Base-by-base conservation (phyloP, 1,140 invertebrate genomes). In the Capitella teleta region DNA sequence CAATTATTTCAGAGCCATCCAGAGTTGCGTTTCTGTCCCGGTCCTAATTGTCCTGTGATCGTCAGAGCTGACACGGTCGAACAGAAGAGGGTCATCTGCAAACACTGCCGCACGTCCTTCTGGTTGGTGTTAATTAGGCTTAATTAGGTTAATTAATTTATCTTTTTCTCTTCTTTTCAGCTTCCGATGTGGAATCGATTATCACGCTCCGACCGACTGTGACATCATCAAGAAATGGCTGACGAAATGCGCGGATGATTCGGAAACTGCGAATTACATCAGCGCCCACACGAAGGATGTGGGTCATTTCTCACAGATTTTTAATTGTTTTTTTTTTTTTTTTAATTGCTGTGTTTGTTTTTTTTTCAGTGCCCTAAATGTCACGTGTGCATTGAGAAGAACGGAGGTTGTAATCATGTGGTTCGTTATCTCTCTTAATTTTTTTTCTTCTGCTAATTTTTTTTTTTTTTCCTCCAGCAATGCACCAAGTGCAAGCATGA, bases 331-430 rank as follows among this genome's bases (percentile, higher is more conserved):
- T n/a, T n/a, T n/a, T n/a, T n/a, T n/a, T n/a, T n/a, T n/a, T n/a
- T n/a, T n/a, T n/a, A n/a, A n/a, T n/a, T n/a, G n/a, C n/a, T n/a
- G n/a, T n/a, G n/a, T n/a, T n/a, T n/a, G n/a, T n/a, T 25, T 28
- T n/a, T 47, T 60, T 74, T 76, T 16, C 63, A 85, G 81, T 98
- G 95, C 75, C 95, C 95, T 47, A 93, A 92, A 74, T 98, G 94
- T 79, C 89, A 96, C 76, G 94, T 97, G 56, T 97, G 93, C 75
- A 98, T 99, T 72, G 94, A 98, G 74, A 99, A 99, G 74, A 98
- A 97, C 79, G 95, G 94, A 42, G 95, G 93, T 0, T 97, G 93
- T 70, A 98, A 98, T 77, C 95, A 98, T 67, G 98, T 98, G 93
- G 70, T 74, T 61, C 61, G 62, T 53, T 23, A 25, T 23, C 45